These are phyloP conservation scores for Porites divaricata DNA, from an alignment of 92 coral and sea anemone genomes.

Conservation along the genomic window DNA sequence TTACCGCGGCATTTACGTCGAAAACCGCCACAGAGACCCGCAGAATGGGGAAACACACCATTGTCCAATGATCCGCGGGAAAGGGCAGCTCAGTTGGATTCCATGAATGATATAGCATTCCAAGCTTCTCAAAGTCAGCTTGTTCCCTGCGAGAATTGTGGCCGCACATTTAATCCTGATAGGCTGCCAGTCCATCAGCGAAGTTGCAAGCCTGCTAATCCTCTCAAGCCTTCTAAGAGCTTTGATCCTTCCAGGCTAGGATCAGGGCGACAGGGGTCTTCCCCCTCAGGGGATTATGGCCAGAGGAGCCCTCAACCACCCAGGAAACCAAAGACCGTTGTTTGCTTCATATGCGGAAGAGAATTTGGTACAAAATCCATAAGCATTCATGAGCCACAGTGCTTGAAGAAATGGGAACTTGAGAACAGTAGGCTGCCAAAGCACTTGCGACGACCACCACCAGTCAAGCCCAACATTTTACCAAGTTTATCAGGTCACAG, in stretches of 20 bases:
- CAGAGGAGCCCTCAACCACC: slow-evolving; percentile 75
- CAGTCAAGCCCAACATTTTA: slow-evolving; percentile 87
- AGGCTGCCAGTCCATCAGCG: slow-evolving; percentile 92
- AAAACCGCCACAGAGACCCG: slow-evolving; percentile 83
- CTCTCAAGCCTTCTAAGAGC: slow-evolving; percentile 74
- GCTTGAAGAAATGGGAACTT: slow-evolving; percentile 93
- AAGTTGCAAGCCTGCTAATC: slow-evolving; percentile 85
- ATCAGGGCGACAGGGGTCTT: slow-evolving; percentile 49
- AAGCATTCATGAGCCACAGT: slow-evolving; percentile 97
- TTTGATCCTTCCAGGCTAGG: slow-evolving; percentile 62
- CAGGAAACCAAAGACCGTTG: slow-evolving; percentile 84
- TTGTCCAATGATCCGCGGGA: slow-evolving; percentile 74
- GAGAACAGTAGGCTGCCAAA: slow-evolving; percentile 90
- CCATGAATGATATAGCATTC: slow-evolving; percentile 94
- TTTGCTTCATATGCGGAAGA: slow-evolving; percentile 97
- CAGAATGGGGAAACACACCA: slow-evolving; percentile 76
- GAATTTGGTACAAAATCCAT: slow-evolving; percentile 97
- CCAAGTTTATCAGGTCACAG: slow-evolving; percentile 79
- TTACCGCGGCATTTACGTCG: slow-evolving; percentile 85
- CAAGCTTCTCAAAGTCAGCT: slow-evolving; percentile 86
- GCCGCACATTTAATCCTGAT: slow-evolving; percentile 95
- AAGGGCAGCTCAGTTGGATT: slow-evolving; percentile 79
- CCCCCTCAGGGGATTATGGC: slow-evolving; percentile 51
- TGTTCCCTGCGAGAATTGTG: slow-evolving; percentile 93
- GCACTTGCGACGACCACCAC: slow-evolving; percentile 82